Conservation (phyloP, 2,797 vertebrate genomes). For the Eupleurogrammus muticus region DNA sequence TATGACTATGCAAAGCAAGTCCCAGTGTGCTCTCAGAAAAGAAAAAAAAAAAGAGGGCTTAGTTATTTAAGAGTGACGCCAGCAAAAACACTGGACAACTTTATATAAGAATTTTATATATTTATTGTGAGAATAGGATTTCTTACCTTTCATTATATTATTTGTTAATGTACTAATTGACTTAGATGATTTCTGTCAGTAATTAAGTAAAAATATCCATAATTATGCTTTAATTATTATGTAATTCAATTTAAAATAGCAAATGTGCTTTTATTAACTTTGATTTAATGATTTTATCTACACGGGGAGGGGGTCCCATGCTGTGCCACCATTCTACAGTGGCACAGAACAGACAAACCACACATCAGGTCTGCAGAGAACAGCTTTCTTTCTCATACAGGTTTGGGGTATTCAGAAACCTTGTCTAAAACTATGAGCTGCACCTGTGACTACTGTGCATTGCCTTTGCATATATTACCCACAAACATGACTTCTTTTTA, state of each 20-base stretch:
- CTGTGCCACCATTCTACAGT: too few species aligned
- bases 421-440: too few species aligned
- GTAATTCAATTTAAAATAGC: too few species aligned
- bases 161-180: background rate
- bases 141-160: background rate
- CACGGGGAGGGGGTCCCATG: too few species aligned
- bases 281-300: too few species aligned
- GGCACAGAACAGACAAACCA: too few species aligned
- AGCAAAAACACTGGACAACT: background rate
- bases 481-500: background rate
- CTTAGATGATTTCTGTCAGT: background rate
- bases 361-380: too few species aligned
- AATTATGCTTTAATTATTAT: too few species aligned
- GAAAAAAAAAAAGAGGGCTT: background rate
- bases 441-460: background rate
- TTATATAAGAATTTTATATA: background rate
- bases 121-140: background rate
- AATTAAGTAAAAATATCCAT: too few species aligned
- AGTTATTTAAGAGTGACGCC: background rate
- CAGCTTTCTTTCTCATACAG: too few species aligned
- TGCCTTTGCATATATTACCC: background rate
- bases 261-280: too few species aligned
- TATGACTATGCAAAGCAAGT: constrained; percentile 35
- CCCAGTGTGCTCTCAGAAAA: background rate
- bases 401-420: too few species aligned